A percentile compares a stretch with the other conserved stretches of the same genome.
Conservation (phyloP, 2,113 vertebrate species). For the Peromyscus californicus region DNA sequence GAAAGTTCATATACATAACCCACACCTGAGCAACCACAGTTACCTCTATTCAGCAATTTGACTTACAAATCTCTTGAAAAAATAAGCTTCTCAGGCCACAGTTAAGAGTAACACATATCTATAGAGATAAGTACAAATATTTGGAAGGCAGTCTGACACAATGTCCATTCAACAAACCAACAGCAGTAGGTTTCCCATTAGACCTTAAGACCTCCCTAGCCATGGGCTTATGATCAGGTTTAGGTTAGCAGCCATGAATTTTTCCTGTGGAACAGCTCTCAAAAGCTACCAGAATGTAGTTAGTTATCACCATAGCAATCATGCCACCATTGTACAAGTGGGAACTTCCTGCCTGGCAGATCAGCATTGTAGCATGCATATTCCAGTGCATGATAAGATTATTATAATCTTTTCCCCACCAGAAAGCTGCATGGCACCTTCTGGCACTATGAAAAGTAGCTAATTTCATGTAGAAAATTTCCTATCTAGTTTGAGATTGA, state of each 20-base stretch:
- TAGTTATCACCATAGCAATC: neutral
- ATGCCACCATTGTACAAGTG: neutral
- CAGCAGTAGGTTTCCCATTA: neutral
- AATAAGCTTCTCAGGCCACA: neutral
- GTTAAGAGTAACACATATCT: neutral
- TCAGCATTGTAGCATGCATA: neutral
- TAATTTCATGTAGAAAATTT: neutral
- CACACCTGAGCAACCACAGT: neutral
- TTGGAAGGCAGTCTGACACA: neutral
- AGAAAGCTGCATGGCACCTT: neutral
- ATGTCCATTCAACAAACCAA: neutral
- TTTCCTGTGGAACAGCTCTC: too few species aligned
- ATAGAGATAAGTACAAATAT: neutral
- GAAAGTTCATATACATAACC: neutral
- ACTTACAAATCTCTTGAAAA: neutral
- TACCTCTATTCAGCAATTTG: neutral
- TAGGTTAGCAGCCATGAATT: neutral
- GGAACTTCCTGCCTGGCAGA: neutral
- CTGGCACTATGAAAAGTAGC: neutral
- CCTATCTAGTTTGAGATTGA: neutral
- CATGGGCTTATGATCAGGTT: neutral
- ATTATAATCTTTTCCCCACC: neutral
- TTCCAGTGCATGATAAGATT: neutral
- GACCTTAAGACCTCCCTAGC: too few species aligned
- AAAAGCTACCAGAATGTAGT: neutral